Percentiles rank a stretch among this genome's conserved stretches.
These are phyloP conservation scores for Varroa destructor DNA, from an alignment of 1,140 invertebrate species.

Conservation along the genomic window DNA sequence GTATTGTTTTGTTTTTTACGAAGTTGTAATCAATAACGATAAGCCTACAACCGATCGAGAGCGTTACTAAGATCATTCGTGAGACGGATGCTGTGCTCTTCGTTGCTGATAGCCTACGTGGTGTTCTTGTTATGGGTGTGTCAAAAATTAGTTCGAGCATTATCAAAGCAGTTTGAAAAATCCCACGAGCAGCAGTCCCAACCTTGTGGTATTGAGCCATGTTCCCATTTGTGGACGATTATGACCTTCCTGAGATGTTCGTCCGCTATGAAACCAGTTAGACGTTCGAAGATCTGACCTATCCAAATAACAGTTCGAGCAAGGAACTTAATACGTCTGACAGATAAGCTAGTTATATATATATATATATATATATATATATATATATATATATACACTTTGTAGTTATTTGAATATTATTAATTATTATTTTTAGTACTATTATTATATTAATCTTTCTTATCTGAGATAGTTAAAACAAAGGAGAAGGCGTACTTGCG, in stretches of 20 bases:
- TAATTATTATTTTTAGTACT: not conserved
- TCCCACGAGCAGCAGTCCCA: too few species aligned
- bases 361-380: not conserved
- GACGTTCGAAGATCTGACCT: constrained; percentile 6
- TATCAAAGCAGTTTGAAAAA: too few species aligned
- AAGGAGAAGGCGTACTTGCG: not conserved
- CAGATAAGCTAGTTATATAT: not conserved
- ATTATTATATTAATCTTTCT: not conserved
- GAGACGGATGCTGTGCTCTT: too few species aligned
- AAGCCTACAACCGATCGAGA: too few species aligned
- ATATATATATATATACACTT: not conserved
- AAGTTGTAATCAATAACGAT: too few species aligned
- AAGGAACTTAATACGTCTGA: not conserved
- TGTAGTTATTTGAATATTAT: not conserved
- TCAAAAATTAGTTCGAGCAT: too few species aligned
- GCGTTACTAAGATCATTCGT: too few species aligned
- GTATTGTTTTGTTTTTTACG: too few species aligned
- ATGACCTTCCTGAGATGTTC: not conserved
- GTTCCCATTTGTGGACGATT: constrained; percentile 1
- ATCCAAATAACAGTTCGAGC: not conserved
- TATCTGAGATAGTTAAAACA: too few species aligned
- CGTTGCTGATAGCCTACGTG: too few species aligned
- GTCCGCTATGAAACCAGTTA: not conserved
- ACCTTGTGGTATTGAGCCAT: not conserved
- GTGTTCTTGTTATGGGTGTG: too few species aligned